phyloP scores from a whole-genome alignment of 2,113 vertebrate genomes.

The Crotalus tigris region DNA sequence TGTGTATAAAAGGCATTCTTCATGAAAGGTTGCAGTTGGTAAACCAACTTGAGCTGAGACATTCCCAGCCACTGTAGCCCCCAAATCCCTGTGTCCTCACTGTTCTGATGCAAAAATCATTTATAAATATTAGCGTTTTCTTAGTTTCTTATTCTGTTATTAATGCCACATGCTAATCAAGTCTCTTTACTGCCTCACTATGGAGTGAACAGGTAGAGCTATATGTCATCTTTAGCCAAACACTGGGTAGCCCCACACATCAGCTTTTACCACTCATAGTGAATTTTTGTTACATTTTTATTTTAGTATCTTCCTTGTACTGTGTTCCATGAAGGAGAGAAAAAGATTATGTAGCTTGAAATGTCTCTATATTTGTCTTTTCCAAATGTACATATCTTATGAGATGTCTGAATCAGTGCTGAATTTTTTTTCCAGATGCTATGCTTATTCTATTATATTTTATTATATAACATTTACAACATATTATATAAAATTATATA shows the following conservation, averaged over 20 bases:
- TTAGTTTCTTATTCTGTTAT: neutral
- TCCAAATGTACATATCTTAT: neutral
- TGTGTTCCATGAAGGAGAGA: neutral
- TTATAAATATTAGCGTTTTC: neutral
- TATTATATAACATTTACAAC: neutral
- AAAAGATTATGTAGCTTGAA: neutral
- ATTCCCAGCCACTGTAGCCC: neutral
- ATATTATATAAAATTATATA: neutral
- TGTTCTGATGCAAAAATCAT: neutral
- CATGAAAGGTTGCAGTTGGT: neutral
- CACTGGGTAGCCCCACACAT: neutral
- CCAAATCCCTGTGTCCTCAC: neutral
- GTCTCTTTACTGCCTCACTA: neutral
- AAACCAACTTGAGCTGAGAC: neutral
- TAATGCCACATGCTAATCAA: neutral
- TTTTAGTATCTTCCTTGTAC: neutral
- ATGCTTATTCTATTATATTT: neutral
- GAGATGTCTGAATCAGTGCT: neutral
- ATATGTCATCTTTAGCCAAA: neutral
- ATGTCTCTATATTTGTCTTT: neutral
- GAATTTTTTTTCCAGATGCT: neutral
- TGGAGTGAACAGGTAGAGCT: neutral
- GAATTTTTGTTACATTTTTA: neutral
- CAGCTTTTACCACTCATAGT: neutral
- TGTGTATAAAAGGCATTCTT: neutral